Conservation (phyloP, 2,113 vertebrate genomes). For the Oncorhynchus nerka region DNA sequence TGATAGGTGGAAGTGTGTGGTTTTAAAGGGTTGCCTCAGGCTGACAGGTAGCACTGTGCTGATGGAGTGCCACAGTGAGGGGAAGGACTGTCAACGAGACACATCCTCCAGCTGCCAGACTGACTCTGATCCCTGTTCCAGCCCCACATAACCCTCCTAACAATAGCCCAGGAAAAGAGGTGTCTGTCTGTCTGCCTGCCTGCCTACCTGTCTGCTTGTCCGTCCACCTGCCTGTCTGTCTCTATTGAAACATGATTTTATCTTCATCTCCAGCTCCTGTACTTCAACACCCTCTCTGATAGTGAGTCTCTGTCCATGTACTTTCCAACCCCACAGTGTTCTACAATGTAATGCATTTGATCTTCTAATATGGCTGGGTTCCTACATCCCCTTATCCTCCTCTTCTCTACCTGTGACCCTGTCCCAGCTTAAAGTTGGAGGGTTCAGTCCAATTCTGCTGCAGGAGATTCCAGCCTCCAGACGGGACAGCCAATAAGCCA, state of each 20-base stretch:
- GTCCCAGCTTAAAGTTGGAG: neutral
- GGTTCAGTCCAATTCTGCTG: neutral
- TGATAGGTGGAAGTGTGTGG: conserved; percentile 36
- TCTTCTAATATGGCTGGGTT: neutral
- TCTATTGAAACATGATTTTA: no score
- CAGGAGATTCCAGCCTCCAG: conserved; percentile 48
- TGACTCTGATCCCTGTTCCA: neutral
- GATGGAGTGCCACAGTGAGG: conserved; percentile 19
- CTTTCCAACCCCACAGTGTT: neutral
- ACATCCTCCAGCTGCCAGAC: conserved; percentile 50
- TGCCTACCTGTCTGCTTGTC: no score
- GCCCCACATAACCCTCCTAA: neutral
- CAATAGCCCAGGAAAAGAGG: conserved; percentile 21
- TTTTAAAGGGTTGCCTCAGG: conserved; percentile 38
- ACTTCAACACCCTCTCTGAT: neutral
- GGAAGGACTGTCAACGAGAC: conserved; percentile 27
- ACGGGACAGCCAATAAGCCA: conserved; percentile 55
- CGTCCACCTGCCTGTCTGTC: no score
- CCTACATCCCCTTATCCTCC: neutral
- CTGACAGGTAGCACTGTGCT: conserved; percentile 32
- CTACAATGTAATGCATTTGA: neutral
- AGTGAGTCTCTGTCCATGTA: no score
- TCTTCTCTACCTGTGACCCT: neutral
- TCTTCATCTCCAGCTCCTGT: conserved; percentile 2
- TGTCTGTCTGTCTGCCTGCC: no score